These are phyloP conservation scores for Rhabdophis nuchalis DNA, from an alignment of 2,797 vertebrate species.

Conservation along the genomic window DNA sequence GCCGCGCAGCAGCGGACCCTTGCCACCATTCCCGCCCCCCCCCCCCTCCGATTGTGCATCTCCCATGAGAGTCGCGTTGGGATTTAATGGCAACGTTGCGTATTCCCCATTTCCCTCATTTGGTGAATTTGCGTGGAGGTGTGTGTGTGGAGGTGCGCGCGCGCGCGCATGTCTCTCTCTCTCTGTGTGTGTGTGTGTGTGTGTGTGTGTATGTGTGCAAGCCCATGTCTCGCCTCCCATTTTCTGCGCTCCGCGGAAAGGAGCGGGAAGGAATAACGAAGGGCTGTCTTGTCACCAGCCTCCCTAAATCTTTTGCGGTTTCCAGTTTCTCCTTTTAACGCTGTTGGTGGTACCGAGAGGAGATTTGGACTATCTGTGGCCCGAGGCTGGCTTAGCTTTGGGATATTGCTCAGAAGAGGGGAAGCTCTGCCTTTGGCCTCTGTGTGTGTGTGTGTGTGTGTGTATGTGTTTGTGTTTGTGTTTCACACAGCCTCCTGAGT, in stretches of 20 bases:
- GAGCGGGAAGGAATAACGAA: background rate
- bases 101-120: background rate
- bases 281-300: background rate
- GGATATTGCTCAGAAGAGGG: background rate
- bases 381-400: background rate
- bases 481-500: background rate
- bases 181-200: background rate
- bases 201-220: background rate
- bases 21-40: accelerated
- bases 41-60: background rate
- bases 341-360: background rate
- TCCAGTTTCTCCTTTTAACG: background rate
- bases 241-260: background rate
- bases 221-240: background rate
- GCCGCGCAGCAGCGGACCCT: conserved; percentile 3
- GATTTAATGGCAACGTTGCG: background rate
- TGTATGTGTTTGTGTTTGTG: background rate
- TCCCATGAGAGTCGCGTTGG: background rate
- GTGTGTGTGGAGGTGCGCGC: too few relatives aligned
- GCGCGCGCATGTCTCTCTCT: too few relatives aligned
- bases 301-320: background rate
- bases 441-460: background rate
- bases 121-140: background rate
- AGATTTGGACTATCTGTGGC: background rate
- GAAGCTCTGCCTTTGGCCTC: background rate